Base-by-base conservation (phyloP, 2,888 invertebrate genomes). In the Pediacus dermestoides region DNA sequence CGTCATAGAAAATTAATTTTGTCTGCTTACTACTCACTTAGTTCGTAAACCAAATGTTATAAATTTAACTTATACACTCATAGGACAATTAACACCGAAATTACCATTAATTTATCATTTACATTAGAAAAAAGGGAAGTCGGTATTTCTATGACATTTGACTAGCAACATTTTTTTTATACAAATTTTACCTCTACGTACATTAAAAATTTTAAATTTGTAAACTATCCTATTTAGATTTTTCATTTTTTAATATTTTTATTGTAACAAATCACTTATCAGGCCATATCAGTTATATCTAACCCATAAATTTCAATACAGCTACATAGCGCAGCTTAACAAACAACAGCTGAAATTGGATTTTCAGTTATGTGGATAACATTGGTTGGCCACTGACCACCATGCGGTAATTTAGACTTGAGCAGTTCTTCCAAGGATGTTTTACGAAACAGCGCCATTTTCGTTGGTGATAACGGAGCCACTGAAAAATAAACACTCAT, bases 361-460 rank as follows among this genome's bases (percentile, higher is more conserved):
- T 85, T 85, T 72, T 85, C 85, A 40, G 84, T 85, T 71, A 85
- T 85, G 70, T 81, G 81, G 65, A 85, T 85, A 60, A 81, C 77
- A 46, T 81, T 78, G 56, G 80, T 75, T 57, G 59, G 67, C 71
- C 67, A 72, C 71, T 61, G 72, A 59, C 57, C 71, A 64, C 67
- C 55, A 39, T 44, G 55, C 16, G 64, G 56, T 47, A 68, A 50
- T 52, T 70, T 68, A 45, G 66, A 58, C 53, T 66, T 69, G 57
- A 71, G 71, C 56, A 76, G 68, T 63, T 74, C 75, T 55, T 76
- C 76, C 61, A 76, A 66, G 40, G 76, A 77, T 53, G 74, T 73
- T 53, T 80, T 78, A 52, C 81, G 77, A 70, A 74, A 81, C 64
- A 75, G 73, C 49, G 78, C 76, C 71, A 81, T 80, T 75, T 81